Conservation (phyloP, 2,888 invertebrate species). For the Xestobium rufovillosum region DNA sequence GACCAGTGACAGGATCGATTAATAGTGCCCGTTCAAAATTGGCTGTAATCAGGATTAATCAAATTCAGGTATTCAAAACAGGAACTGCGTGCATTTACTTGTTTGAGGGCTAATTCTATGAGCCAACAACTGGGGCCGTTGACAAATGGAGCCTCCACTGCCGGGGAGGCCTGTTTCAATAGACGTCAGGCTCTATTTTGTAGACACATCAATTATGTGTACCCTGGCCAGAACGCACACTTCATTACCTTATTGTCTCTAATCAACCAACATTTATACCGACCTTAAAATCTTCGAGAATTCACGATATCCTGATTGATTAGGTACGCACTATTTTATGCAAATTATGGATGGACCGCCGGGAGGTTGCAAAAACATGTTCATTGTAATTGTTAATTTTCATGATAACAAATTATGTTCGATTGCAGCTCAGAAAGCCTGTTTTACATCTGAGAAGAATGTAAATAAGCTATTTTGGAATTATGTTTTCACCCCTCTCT, state of each 20-base stretch:
- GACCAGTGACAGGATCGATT: too few relatives aligned
- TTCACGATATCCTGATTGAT: conserved; percentile 12
- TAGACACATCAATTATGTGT: conserved; percentile 24
- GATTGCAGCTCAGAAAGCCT: too few relatives aligned
- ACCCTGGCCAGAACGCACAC: conserved; percentile 18
- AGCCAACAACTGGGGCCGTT: conserved; percentile 6
- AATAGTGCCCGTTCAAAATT: too few relatives aligned
- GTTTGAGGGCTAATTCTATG: conserved; percentile 16
- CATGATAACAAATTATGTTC: too few relatives aligned
- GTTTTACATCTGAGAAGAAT: too few relatives aligned
- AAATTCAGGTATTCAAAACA: conserved; percentile 1
- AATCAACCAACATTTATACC: conserved; percentile 19
- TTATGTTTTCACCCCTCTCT: too few relatives aligned
- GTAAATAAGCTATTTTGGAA: too few relatives aligned
- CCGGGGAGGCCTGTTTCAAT: conserved; percentile 13
- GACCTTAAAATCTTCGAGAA: conserved; percentile 24
- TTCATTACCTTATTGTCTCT: conserved; percentile 26
- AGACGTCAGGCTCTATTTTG: conserved; percentile 19
- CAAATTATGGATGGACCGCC: too few relatives aligned
- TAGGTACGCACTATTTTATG: too few relatives aligned
- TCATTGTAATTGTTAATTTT: too few relatives aligned
- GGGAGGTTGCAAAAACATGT: too few relatives aligned
- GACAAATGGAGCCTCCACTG: conserved; percentile 18
- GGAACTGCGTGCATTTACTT: neutral
- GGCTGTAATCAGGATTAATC: conserved; percentile 3